Conservation (phyloP, 1,140 invertebrate genomes). For the Macrobrachium nipponense region DNA sequence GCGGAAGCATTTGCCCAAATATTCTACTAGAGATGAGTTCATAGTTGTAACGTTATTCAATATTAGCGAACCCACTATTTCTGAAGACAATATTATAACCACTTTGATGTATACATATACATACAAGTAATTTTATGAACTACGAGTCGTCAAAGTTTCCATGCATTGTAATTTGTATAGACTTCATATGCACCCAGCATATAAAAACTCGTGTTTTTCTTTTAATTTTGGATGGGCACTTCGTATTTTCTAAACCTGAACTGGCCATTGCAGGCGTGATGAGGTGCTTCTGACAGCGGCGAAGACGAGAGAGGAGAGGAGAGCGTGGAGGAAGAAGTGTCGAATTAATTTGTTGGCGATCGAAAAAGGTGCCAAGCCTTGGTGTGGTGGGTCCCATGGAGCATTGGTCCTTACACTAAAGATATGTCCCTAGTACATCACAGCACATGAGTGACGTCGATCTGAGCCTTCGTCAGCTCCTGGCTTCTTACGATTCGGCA, state of each 20-base stretch:
- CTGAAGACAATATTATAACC: too few relatives aligned
- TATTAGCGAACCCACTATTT: too few relatives aligned
- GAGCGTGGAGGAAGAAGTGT: constrained; percentile 26
- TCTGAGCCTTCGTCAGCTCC: constrained; percentile 43
- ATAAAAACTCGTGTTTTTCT: neutral
- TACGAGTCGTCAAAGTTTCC: too few relatives aligned
- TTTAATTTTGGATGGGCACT: neutral
- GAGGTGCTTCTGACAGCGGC: constrained; percentile 44
- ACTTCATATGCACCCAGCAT: neutral
- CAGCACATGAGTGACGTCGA: constrained; percentile 54
- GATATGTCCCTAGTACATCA: neutral
- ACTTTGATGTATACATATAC: too few relatives aligned
- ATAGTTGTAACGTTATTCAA: too few relatives aligned
- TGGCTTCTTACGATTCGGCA: constrained; percentile 53
- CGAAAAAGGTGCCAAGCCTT: neutral
- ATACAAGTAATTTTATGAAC: too few relatives aligned
- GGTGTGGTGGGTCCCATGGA: neutral
- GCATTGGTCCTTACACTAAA: constrained; percentile 21
- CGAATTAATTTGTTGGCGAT: neutral
- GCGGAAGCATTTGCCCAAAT: too few relatives aligned
- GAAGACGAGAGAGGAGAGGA: constrained; percentile 27
- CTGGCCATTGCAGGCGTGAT: constrained; percentile 45
- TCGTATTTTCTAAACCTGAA: neutral
- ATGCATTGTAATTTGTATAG: too few relatives aligned
- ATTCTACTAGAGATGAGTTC: too few relatives aligned